phyloP scores from a whole-genome alignment of 2,113 vertebrate genomes.

The Cynopterus brachyotis region DNA sequence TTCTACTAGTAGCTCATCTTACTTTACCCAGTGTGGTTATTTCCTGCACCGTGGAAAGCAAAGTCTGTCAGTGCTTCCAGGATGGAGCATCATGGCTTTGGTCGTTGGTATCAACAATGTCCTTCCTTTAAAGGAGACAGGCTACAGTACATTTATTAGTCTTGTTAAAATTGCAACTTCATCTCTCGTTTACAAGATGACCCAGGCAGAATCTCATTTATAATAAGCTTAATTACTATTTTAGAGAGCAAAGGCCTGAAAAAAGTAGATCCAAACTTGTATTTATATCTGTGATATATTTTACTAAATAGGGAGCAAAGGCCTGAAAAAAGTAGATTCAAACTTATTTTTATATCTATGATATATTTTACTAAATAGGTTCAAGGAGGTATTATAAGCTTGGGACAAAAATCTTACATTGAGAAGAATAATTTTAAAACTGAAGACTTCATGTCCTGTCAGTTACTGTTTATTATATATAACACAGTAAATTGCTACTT shows the following conservation, averaged over 20 bases:
- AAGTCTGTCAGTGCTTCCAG: background rate
- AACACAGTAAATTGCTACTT: background rate
- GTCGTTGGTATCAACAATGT: fast-evolving
- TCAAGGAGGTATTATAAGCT: background rate
- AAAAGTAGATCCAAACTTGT: background rate
- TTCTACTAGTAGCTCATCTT: background rate
- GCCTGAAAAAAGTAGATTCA: background rate
- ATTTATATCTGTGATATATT: background rate
- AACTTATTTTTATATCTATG: background rate
- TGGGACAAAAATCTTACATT: background rate
- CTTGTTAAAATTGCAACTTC: background rate
- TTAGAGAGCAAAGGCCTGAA: background rate
- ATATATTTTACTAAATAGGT: background rate
- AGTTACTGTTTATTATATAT: background rate
- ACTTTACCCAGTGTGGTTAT: background rate
- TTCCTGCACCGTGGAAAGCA: background rate
- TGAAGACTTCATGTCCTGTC: background rate
- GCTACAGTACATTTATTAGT: background rate
- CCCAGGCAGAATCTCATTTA: background rate
- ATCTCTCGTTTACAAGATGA: background rate
- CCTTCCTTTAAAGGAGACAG: background rate
- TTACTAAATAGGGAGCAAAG: background rate
- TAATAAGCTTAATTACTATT: background rate
- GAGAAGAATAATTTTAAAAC: background rate
- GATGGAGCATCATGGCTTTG: no score